These are phyloP conservation scores for Lumbricus terrestris DNA, from an alignment of 2,888 invertebrate genomes.

Conservation along the genomic window DNA sequence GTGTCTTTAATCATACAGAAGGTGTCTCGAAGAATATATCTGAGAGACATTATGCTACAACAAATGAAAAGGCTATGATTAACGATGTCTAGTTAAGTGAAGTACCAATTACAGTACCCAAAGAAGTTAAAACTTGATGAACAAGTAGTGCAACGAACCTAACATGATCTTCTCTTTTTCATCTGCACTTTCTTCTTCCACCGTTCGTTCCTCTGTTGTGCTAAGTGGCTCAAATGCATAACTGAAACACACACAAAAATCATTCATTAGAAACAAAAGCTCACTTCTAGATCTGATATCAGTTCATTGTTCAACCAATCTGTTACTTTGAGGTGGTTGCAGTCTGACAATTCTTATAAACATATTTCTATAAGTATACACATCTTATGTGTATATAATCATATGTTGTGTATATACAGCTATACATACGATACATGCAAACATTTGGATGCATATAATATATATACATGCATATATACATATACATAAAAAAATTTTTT, in stretches of 20 bases:
- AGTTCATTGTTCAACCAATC: background rate
- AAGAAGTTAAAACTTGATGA: too few species aligned
- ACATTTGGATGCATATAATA: too few species aligned
- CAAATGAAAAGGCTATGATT: too few species aligned
- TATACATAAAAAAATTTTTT: too few species aligned
- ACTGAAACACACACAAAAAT: constrained; percentile 12
- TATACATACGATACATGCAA: too few species aligned
- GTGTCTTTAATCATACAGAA: background rate
- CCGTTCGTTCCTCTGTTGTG: background rate
- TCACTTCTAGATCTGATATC: background rate
- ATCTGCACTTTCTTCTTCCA: constrained; percentile 25
- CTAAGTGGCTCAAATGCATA: constrained; percentile 30
- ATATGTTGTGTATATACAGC: too few species aligned
- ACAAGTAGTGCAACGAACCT: background rate
- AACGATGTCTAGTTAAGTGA: too few species aligned
- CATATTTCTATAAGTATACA: too few species aligned
- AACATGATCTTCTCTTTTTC: constrained; percentile 26
- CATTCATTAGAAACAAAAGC: background rate
- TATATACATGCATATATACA: too few species aligned
- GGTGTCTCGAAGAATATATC: background rate
- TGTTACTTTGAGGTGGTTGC: background rate
- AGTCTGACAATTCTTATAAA: background rate
- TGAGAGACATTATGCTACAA: background rate
- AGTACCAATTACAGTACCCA: too few species aligned
- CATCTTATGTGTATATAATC: too few species aligned